Conservation (phyloP, 2,797 vertebrate species). For the Acanthiza pusilla region DNA sequence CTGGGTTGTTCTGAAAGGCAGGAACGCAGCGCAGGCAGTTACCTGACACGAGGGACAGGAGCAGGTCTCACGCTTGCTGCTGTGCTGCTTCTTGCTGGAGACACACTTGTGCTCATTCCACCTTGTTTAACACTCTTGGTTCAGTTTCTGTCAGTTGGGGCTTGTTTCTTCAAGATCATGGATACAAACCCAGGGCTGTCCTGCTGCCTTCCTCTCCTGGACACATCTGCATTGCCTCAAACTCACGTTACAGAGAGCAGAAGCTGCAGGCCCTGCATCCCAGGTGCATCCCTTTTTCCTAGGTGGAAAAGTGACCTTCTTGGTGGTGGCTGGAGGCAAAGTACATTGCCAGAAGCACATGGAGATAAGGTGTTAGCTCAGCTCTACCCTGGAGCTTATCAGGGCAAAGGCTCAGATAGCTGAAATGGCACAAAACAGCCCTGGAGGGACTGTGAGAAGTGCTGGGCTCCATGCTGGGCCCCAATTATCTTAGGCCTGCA, state of each 20-base stretch:
- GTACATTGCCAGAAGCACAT: background rate
- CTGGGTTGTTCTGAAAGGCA: background rate
- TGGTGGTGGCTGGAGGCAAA: background rate
- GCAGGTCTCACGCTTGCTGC: background rate
- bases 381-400: background rate
- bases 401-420: background rate
- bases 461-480: background rate
- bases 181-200: background rate
- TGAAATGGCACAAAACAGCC: background rate
- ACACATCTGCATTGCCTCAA: fast-evolving
- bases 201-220: background rate
- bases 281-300: background rate
- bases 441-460: background rate
- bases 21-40: fast-evolving
- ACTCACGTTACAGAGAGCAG: fast-evolving
- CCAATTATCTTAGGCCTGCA: background rate
- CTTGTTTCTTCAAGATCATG: background rate
- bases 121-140: fast-evolving
- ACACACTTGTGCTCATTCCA: too few species aligned
- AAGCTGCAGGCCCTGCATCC: fast-evolving
- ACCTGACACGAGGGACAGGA: fast-evolving
- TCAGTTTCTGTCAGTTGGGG: background rate
- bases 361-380: background rate
- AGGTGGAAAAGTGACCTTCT: background rate
- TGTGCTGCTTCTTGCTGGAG: background rate